Evolutionary conservation across 2,888 invertebrate species (phyloP).

Genomic region (Cosmia trapezina): DNA sequence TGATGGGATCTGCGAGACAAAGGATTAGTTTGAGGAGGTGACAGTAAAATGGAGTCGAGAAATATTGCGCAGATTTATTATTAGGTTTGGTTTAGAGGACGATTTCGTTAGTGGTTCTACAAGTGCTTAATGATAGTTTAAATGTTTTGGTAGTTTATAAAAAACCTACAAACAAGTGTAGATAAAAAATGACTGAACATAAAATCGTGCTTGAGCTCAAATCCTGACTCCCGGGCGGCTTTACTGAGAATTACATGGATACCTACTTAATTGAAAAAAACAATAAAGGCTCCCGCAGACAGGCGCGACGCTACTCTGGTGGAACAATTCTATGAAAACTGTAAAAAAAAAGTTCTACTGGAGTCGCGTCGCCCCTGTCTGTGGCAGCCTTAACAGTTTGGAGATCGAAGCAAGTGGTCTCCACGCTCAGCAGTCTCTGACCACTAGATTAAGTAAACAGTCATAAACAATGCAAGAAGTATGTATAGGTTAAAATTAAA

Average conservation of each 20-base stretch:
- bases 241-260: background rate
- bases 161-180: background rate
- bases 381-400: no score
- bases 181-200: background rate
- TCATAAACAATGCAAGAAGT: background rate
- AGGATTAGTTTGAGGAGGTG: conserved; percentile 48
- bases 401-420: no score
- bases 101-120: background rate
- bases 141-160: background rate
- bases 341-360: no score
- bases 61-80: conserved; percentile 27
- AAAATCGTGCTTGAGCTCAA: background rate
- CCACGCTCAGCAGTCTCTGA: background rate
- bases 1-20: conserved; percentile 46
- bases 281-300: background rate
- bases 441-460: background rate
- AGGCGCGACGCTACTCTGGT: no score
- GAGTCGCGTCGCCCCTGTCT: no score
- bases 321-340: no score
- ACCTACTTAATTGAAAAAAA: background rate
- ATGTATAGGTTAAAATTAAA: background rate
- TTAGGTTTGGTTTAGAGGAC: background rate
- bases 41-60: background rate
- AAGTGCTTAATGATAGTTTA: background rate
- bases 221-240: background rate